Conservation (phyloP, 1,140 invertebrate species). For the Asobara japonica region DNA sequence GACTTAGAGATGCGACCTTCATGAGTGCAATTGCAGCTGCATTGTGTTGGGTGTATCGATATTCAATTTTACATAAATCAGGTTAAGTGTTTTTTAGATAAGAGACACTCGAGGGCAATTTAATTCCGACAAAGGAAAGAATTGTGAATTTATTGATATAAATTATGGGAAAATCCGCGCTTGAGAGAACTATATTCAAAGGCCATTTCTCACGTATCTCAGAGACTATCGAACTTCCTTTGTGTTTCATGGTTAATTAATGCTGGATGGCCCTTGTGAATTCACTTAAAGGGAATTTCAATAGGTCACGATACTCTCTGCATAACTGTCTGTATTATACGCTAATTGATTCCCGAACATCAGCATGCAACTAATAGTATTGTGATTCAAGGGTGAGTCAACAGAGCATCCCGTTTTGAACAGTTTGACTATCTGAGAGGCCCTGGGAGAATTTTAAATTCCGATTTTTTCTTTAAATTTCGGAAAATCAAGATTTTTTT, state of each 20-base stretch:
- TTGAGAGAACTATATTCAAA: not conserved
- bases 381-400: not conserved
- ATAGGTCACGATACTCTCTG: not conserved
- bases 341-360: not conserved
- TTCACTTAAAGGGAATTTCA: slow-evolving; percentile 1
- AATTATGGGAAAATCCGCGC: not conserved
- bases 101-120: not conserved
- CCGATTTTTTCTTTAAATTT: too few species aligned
- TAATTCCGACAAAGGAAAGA: not conserved
- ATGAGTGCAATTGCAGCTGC: too few species aligned
- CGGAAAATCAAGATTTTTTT: too few species aligned
- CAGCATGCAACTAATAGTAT: not conserved
- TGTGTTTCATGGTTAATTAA: not conserved
- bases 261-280: not conserved
- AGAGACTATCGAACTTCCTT: not conserved
- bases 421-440: too few species aligned
- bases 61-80: not conserved
- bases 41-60: too few species aligned
- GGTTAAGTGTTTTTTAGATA: not conserved
- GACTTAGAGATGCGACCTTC: too few species aligned
- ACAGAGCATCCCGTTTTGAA: too few species aligned
- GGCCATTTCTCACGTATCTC: not conserved
- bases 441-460: too few species aligned
- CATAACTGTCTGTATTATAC: not conserved
- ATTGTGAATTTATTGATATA: not conserved